These are phyloP conservation scores for Rhinoptilus africanus DNA, from an alignment of 2,113 vertebrate species.

Conservation along the genomic window DNA sequence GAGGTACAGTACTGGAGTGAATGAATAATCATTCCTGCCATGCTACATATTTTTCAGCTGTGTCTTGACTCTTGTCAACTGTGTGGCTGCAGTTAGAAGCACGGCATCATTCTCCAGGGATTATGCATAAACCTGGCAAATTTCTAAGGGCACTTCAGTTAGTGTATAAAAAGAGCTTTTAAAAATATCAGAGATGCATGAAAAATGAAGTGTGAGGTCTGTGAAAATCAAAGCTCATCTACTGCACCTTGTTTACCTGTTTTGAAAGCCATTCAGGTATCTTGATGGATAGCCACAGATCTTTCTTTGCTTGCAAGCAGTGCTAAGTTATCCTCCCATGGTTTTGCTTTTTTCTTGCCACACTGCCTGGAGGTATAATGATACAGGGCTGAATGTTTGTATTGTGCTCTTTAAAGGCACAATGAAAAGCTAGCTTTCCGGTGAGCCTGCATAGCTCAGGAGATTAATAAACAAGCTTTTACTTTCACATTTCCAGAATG, in stretches of 20 bases:
- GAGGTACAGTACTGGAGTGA: neutral
- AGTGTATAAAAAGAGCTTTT: neutral
- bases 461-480: conserved; percentile 15
- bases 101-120: neutral
- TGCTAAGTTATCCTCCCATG: neutral
- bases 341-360: conserved; percentile 17
- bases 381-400: conserved; percentile 7
- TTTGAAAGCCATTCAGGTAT: neutral
- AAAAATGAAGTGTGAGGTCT: neutral
- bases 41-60: neutral
- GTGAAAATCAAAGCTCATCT: neutral
- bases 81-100: neutral
- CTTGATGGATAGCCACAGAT: neutral
- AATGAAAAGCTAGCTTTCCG: neutral
- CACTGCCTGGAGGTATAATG: neutral
- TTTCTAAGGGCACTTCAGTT: conserved; percentile 21
- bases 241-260: neutral
- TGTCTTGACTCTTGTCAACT: conserved; percentile 15
- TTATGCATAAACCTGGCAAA: neutral
- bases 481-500: neutral
- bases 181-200: conserved; percentile 5
- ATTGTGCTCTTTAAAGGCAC: conserved; percentile 18
- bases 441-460: neutral
- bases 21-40: conserved; percentile 15
- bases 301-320: neutral